Percentiles rank a stretch among this genome's conserved stretches.
These are phyloP conservation scores for Myiotriccus ornatus DNA, from an alignment of 2,797 vertebrate genomes.

Conservation along the genomic window DNA sequence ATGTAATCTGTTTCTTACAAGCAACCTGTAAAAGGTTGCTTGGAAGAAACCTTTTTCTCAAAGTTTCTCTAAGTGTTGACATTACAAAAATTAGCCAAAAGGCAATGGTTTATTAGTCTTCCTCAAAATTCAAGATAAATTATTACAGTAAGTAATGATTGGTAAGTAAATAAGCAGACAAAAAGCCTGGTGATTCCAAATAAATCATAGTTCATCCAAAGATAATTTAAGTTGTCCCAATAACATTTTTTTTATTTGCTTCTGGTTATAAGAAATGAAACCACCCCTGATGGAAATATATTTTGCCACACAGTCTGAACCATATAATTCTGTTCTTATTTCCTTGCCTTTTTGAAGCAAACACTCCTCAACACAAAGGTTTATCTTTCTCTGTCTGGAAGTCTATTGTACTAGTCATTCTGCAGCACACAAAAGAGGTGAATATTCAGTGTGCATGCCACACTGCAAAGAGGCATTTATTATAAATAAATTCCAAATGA, in stretches of 20 bases:
- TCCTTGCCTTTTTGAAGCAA: constrained; percentile 63
- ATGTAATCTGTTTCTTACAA: neutral
- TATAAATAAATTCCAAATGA: constrained; percentile 80
- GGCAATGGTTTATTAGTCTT: neutral
- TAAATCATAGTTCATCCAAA: neutral
- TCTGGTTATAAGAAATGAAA: constrained; percentile 42
- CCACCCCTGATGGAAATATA: neutral
- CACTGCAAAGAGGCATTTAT: constrained; percentile 74
- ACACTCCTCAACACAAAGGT: constrained; percentile 24
- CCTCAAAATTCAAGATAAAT: neutral
- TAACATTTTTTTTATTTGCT: neutral
- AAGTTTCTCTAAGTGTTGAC: neutral
- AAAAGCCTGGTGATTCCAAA: neutral
- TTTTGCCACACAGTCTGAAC: neutral
- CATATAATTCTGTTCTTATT: constrained; percentile 49
- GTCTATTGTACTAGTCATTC: constrained; percentile 63
- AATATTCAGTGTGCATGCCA: constrained; percentile 45
- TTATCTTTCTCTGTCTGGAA: constrained; percentile 71
- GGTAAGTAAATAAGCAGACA: neutral
- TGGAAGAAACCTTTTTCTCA: neutral
- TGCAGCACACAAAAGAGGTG: constrained; percentile 62
- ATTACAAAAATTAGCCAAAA: neutral
- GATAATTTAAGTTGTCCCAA: neutral
- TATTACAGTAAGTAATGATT: neutral
- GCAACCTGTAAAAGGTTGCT: neutral